phyloP scores from a whole-genome alignment of 2,113 vertebrate genomes.

The Scalopus aquaticus region DNA sequence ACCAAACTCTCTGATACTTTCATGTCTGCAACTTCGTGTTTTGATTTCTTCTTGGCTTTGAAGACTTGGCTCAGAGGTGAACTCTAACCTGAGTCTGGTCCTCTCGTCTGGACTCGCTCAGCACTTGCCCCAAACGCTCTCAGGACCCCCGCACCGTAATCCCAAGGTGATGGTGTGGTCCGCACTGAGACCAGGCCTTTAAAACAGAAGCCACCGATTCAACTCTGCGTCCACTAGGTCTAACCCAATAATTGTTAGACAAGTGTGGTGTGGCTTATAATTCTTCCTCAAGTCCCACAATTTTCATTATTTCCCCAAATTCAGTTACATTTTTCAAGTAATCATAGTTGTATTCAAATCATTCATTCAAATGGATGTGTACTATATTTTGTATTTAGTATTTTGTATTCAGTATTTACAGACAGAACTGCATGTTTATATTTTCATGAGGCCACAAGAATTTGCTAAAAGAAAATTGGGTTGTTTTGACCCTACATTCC shows the following conservation, averaged over 20 bases:
- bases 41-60: neutral
- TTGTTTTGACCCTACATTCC: conserved; percentile 53
- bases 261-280: conserved; percentile 12
- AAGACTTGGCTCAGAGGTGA: neutral
- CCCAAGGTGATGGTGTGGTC: neutral
- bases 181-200: neutral
- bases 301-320: conserved; percentile 37
- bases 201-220: neutral
- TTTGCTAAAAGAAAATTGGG: conserved; percentile 60
- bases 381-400: conserved; percentile 59
- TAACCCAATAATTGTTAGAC: neutral
- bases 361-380: conserved; percentile 56
- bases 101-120: neutral
- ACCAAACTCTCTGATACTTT: neutral
- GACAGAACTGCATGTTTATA: conserved; percentile 45
- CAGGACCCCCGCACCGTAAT: neutral
- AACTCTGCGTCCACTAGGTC: neutral
- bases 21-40: neutral
- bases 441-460: conserved; percentile 48
- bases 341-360: conserved; percentile 37
- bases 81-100: neutral
- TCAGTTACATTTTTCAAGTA: conserved; percentile 47
- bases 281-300: neutral
- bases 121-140: neutral
- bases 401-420: conserved; percentile 64